Base-by-base conservation (phyloP, 2,113 vertebrate genomes). In the Anseranas semipalmata region DNA sequence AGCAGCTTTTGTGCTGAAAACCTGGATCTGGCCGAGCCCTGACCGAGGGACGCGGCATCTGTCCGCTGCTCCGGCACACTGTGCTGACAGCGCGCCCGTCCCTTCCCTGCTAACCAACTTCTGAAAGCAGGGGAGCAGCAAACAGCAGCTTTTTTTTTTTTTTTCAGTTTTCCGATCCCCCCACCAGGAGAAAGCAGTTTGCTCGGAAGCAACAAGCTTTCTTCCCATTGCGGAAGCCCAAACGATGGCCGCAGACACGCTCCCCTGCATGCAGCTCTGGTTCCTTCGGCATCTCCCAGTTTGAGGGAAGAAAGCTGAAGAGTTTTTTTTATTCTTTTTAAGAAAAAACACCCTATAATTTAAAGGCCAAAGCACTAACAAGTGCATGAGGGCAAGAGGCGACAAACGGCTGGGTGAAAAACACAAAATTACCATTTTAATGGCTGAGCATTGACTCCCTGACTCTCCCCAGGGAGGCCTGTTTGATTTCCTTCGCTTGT, bases 401-500 rank as follows among this genome's bases (percentile, higher is more conserved):
- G 50, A 93, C 89, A 58, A 70, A 74, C 70, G 62, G 90, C 91
- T 94, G 8, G 7, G 74, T 91, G 89, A 96, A 84, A 96, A 95
- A 96, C 53, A 71, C 74, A 88, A 90, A 92, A 89, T 94, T 66
- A 89, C 39, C 65, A 85, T 94, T 95, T 95, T 93, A 95, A 87
- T 89, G 94, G 88, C 92, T 85, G 92, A 85, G 86, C 52, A 52
- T 84, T 89, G 90, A 88, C 73, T 95, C 66, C 60, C 37, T 25
- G 59, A 58, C 81, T 76, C 66, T 95, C 90, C 89, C 56, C 2
- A 1, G 85, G 93, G 87, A 83, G 46, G 33, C 53, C 81, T 75
- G 66, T 85, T 96, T 87, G 89, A 88, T 95, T 97, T 90, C 94
- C 18, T 93, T 73, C 75, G 91, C 81, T 96, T 93, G 83, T 91